Percentiles rank a stretch among this genome's conserved stretches.
Evolutionary conservation across 2,797 vertebrate genomes (phyloP).

Genomic region (Helostoma temminkii): DNA sequence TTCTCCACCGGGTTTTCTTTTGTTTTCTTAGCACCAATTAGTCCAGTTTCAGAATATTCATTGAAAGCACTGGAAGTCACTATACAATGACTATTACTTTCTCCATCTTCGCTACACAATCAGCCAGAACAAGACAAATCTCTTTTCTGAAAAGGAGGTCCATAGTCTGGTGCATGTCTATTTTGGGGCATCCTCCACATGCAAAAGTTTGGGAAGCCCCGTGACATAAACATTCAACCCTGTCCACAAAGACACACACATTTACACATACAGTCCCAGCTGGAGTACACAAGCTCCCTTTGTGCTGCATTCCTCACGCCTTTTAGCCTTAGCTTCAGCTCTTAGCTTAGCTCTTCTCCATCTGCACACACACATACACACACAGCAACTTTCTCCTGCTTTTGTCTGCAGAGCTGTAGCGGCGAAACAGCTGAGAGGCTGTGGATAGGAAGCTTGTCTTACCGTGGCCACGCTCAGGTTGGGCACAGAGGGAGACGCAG

Average conservation of each 20-base stretch:
- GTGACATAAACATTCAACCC: constrained; percentile 69
- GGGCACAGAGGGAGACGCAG: constrained; percentile 30
- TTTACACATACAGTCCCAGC: constrained; percentile 64
- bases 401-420: constrained; percentile 72
- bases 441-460: constrained; percentile 68
- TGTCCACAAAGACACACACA: constrained; percentile 64
- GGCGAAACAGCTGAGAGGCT: constrained; percentile 67
- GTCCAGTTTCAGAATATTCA: not conserved
- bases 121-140: constrained; percentile 5
- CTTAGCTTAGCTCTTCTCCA: constrained; percentile 73
- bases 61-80: constrained; percentile 10
- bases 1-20: not conserved
- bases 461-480: constrained; percentile 74
- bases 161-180: constrained; percentile 27
- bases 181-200: constrained; percentile 62
- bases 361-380: constrained; percentile 50
- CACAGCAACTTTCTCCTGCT: constrained; percentile 80
- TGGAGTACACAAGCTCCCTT: constrained; percentile 83
- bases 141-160: constrained; percentile 29
- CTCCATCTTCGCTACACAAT: constrained; percentile 11
- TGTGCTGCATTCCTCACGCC: constrained; percentile 82
- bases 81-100: constrained; percentile 1
- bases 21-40: not conserved
- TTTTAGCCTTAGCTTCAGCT: constrained; percentile 76
- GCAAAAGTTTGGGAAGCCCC: constrained; percentile 73